phyloP scores from a whole-genome alignment of 1,140 invertebrate genomes.

The Heliconius hewitsoni region DNA sequence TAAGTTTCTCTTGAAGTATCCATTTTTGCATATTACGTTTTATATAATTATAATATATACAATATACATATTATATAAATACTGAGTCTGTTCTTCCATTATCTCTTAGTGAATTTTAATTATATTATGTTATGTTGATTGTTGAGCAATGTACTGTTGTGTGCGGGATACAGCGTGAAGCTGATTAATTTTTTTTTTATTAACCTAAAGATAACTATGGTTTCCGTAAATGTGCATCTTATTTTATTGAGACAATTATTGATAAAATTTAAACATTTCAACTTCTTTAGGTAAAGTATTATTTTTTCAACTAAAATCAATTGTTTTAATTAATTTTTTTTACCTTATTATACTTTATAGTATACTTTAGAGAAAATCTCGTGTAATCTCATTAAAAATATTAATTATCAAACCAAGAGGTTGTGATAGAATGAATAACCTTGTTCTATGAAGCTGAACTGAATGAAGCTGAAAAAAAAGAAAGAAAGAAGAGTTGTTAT shows the following conservation, averaged over 20 bases:
- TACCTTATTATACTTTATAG: too few species aligned
- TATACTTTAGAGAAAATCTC: too few species aligned
- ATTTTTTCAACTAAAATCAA: too few species aligned
- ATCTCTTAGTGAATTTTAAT: slow-evolving; percentile 7
- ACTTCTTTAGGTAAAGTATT: too few species aligned
- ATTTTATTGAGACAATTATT: neutral
- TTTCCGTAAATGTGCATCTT: neutral
- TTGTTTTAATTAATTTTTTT: too few species aligned
- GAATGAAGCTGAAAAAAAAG: neutral
- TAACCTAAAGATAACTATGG: neutral
- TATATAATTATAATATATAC: slow-evolving; percentile 1
- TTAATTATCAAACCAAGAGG: too few species aligned
- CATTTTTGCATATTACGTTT: slow-evolving; percentile 6
- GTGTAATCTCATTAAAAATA: too few species aligned
- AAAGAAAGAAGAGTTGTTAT: too few species aligned
- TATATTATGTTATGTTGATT: neutral
- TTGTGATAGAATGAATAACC: too few species aligned
- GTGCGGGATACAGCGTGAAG: too few species aligned
- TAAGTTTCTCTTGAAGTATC: neutral
- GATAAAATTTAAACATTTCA: too few species aligned
- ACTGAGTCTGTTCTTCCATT: neutral
- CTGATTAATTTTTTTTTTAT: neutral
- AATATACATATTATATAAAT: neutral
- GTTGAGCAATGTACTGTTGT: neutral
- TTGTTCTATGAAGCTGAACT: too few species aligned